These are phyloP conservation scores for Hippocampus guttulatus DNA, from an alignment of 2,113 vertebrate species.

Conservation along the genomic window DNA sequence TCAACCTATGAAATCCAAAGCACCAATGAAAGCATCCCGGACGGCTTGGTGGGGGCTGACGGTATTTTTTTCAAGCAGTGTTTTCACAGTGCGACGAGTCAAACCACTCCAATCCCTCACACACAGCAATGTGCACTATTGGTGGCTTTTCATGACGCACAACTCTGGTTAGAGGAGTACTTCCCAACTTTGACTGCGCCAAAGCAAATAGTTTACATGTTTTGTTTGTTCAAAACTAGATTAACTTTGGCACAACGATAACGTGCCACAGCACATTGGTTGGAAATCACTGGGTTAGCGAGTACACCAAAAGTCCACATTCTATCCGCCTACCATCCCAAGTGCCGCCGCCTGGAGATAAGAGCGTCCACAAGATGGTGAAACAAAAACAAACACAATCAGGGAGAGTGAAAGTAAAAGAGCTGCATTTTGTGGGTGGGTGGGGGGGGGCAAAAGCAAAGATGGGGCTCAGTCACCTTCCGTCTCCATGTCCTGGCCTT, in stretches of 20 bases:
- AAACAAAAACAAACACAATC: conserved; percentile 7
- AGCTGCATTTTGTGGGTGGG: neutral
- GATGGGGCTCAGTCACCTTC: conserved; percentile 77
- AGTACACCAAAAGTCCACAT: conserved; percentile 47
- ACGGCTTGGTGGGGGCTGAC: neutral
- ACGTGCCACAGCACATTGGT: neutral
- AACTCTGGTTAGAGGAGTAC: conserved; percentile 49
- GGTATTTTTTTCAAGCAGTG: neutral
- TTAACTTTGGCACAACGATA: neutral
- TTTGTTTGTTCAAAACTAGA: no score
- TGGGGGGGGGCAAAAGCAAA: neutral
- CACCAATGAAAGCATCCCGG: neutral
- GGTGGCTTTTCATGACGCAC: conserved; percentile 34
- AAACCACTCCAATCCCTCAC: conserved; percentile 34
- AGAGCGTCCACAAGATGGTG: conserved; percentile 29
- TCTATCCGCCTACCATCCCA: conserved; percentile 66
- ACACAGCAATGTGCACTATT: conserved; percentile 26
- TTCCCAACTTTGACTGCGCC: neutral
- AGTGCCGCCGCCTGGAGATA: conserved; percentile 59
- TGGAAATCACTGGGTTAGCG: neutral
- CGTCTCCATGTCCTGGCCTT: conserved; percentile 96
- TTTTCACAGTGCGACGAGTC: conserved; percentile 29
- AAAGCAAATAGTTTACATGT: neutral
- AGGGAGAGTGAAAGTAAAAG: neutral
- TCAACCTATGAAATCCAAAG: neutral